These are phyloP conservation scores for Conops quadrifasciatus DNA, from an alignment of 2,888 invertebrate genomes.

Conservation along the genomic window DNA sequence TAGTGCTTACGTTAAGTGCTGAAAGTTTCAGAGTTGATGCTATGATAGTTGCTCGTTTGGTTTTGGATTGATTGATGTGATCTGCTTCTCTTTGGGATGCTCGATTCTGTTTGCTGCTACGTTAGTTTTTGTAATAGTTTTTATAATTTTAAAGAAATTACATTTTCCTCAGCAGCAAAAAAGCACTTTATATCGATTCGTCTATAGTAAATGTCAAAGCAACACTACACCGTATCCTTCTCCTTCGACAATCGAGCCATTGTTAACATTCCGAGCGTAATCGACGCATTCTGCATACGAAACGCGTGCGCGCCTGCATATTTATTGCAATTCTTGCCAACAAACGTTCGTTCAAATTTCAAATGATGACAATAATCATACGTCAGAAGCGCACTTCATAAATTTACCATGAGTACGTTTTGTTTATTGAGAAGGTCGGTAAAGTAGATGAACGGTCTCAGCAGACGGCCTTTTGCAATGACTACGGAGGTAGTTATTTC, in stretches of 20 bases:
- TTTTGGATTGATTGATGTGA: not conserved
- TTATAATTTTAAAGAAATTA: no score
- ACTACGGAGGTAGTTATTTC: not conserved
- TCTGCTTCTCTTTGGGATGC: no score
- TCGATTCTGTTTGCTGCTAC: no score
- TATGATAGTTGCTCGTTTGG: not conserved
- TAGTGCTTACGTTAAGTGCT: slow-evolving; percentile 10
- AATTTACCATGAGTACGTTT: not conserved
- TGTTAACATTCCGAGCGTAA: not conserved
- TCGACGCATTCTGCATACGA: slow-evolving; percentile 6
- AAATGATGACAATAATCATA: not conserved
- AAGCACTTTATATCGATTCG: no score
- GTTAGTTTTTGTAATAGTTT: no score
- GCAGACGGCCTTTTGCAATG: not conserved
- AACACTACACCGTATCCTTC: not conserved
- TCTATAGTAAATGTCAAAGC: no score
- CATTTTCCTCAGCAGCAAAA: no score
- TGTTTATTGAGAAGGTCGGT: not conserved
- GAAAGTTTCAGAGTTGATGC: slow-evolving; percentile 8
- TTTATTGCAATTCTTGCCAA: not conserved
- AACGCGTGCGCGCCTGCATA: slow-evolving; percentile 5
- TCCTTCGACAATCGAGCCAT: not conserved
- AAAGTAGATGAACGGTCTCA: not conserved
- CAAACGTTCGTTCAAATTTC: slow-evolving; percentile 2
- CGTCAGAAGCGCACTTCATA: slow-evolving; percentile 12